These are phyloP conservation scores for Ormyrus labotus DNA, from an alignment of 2,888 invertebrate genomes.

Conservation along the genomic window DNA sequence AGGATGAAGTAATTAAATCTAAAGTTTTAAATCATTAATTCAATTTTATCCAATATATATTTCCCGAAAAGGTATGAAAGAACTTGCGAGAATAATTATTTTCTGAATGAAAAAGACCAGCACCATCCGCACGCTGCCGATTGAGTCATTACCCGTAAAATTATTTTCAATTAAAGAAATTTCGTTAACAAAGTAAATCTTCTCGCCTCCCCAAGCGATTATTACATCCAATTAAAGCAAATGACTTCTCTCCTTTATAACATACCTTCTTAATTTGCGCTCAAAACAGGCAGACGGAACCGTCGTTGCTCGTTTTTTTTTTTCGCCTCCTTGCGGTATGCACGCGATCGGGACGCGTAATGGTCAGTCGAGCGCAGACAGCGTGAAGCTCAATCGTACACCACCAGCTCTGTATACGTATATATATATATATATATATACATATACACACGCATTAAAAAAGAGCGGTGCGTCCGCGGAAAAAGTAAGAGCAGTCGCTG, in stretches of 20 bases:
- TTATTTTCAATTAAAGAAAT: background rate
- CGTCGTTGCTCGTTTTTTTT: too few relatives aligned
- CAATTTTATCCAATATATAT: too few relatives aligned
- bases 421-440: too few relatives aligned
- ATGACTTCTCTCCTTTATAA: background rate
- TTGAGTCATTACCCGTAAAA: background rate
- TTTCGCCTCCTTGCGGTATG: too few relatives aligned
- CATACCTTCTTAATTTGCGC: too few relatives aligned
- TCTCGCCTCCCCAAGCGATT: background rate
- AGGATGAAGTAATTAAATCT: too few relatives aligned
- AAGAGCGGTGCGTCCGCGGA: background rate
- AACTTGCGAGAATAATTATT: too few relatives aligned
- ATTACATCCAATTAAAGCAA: background rate
- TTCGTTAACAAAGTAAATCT: background rate
- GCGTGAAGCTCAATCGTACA: background rate
- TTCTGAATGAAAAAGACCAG: too few relatives aligned
- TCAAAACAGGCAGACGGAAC: too few relatives aligned
- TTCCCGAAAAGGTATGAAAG: too few relatives aligned
- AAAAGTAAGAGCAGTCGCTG: background rate
- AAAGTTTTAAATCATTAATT: too few relatives aligned
- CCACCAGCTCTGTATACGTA: background rate
- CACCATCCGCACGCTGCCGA: too few relatives aligned
- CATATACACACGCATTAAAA: background rate
- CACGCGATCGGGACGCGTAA: background rate
- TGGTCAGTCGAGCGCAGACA: background rate